These are phyloP conservation scores for Synanthedon myopaeformis DNA, from an alignment of 2,888 invertebrate genomes.

Conservation along the genomic window DNA sequence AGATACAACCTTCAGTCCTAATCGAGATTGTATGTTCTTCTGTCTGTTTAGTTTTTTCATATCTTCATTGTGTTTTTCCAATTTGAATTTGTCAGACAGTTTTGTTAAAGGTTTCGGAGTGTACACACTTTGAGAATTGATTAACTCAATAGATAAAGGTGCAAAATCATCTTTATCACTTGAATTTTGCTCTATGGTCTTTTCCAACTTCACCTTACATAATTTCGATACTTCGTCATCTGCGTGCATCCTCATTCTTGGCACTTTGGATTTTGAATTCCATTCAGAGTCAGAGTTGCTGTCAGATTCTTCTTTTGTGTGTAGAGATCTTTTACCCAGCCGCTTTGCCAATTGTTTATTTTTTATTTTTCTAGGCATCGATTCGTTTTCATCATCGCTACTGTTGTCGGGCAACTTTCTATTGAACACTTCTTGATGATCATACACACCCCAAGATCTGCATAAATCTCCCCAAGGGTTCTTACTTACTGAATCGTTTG, in stretches of 20 bases:
- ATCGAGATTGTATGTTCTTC: slow-evolving; percentile 37
- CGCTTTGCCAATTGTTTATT: slow-evolving; percentile 53
- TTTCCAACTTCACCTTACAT: slow-evolving; percentile 21
- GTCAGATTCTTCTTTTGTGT: slow-evolving; percentile 44
- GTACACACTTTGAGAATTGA: slow-evolving; percentile 36
- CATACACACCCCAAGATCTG: slow-evolving; percentile 76
- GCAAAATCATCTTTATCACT: slow-evolving; percentile 33
- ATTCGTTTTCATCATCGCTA: slow-evolving; percentile 29
- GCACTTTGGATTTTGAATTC: slow-evolving; percentile 73
- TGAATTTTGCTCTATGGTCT: slow-evolving; percentile 18
- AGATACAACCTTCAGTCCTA: slow-evolving; percentile 41
- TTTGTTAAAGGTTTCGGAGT: slow-evolving; percentile 33
- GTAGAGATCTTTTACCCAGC: slow-evolving; percentile 39
- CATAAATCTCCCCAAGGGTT: slow-evolving; percentile 83
- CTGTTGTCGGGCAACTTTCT: slow-evolving; percentile 36
- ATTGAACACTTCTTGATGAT: slow-evolving; percentile 68
- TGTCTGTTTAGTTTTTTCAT: slow-evolving; percentile 7
- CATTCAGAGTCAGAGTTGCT: slow-evolving; percentile 67
- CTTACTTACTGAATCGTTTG: slow-evolving; percentile 45
- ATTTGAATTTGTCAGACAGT: slow-evolving; percentile 52
- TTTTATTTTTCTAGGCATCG: slow-evolving; percentile 30
- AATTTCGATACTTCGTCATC: slow-evolving; percentile 82
- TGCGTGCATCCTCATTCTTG: slow-evolving; percentile 89
- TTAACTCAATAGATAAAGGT: slow-evolving; percentile 55
- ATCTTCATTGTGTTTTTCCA: slow-evolving; percentile 9